phyloP scores from a whole-genome alignment of 2,888 invertebrate genomes.

The Orthosia cruda region DNA sequence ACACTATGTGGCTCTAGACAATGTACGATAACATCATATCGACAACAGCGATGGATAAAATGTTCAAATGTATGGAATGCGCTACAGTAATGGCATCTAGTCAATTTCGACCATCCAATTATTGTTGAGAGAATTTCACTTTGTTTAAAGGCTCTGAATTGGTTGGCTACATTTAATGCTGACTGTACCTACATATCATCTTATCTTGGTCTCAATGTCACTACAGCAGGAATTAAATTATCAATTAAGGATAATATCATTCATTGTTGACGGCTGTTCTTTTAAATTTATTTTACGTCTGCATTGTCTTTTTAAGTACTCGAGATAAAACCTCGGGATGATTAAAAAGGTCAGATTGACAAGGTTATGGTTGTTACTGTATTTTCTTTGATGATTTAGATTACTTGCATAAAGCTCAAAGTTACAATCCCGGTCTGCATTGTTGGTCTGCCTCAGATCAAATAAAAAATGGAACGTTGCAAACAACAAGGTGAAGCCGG shows the following conservation, averaged over 20 bases:
- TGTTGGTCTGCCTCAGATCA: too few relatives aligned
- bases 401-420: too few relatives aligned
- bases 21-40: too few relatives aligned
- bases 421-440: too few relatives aligned
- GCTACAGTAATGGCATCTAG: too few relatives aligned
- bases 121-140: too few relatives aligned
- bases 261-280: constrained; percentile 51
- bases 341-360: constrained; percentile 25
- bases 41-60: too few relatives aligned
- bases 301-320: constrained; percentile 47
- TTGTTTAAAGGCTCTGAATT: background rate
- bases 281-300: constrained; percentile 39
- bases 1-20: too few relatives aligned
- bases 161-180: background rate
- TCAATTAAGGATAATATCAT: constrained; percentile 50
- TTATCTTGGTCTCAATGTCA: constrained; percentile 46
- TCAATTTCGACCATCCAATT: too few relatives aligned
- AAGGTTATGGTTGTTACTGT: constrained; percentile 2
- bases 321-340: constrained; percentile 20
- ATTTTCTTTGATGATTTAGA: background rate
- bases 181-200: background rate
- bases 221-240: constrained; percentile 33
- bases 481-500: too few relatives aligned
- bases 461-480: too few relatives aligned
- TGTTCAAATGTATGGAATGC: too few relatives aligned